These are phyloP conservation scores for Augochlorella aurata DNA, from an alignment of 2,888 invertebrate genomes.

Conservation along the genomic window DNA sequence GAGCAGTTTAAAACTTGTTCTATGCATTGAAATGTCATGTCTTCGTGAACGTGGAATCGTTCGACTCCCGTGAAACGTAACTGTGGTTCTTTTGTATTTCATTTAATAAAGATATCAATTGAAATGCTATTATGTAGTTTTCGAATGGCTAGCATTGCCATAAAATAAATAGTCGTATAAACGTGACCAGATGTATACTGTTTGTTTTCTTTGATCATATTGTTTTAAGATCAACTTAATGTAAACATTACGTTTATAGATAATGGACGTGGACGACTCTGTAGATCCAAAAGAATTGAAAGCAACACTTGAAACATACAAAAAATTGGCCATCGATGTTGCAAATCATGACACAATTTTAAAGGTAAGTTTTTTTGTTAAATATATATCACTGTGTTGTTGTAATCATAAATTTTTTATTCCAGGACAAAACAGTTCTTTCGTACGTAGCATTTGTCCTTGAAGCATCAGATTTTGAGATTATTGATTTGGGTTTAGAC, in stretches of 20 bases:
- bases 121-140: background rate
- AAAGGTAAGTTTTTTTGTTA: slow-evolving; percentile 71
- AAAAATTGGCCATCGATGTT: slow-evolving; percentile 78
- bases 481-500: slow-evolving; percentile 75
- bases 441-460: slow-evolving; percentile 79
- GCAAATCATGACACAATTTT: slow-evolving; percentile 80
- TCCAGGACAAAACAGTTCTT: slow-evolving; percentile 80
- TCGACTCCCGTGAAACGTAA: slow-evolving; percentile 1
- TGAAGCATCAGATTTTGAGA: slow-evolving; percentile 76
- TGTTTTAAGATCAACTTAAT: slow-evolving; percentile 42
- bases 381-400: background rate
- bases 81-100: slow-evolving; percentile 11
- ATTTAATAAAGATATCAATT: slow-evolving; percentile 13
- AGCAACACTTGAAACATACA: slow-evolving; percentile 78
- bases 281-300: slow-evolving; percentile 76
- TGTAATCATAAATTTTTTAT: slow-evolving; percentile 22
- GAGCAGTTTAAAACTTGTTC: slow-evolving; percentile 22
- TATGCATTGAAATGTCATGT: slow-evolving; percentile 33
- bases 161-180: background rate
- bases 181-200: slow-evolving; percentile 11
- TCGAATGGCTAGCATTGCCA: slow-evolving; percentile 5
- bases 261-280: slow-evolving; percentile 75
- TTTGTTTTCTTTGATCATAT: slow-evolving; percentile 11
- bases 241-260: slow-evolving; percentile 57
- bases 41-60: slow-evolving; percentile 8